These are phyloP conservation scores for Dicrostonyx torquatus DNA, from an alignment of 2,797 vertebrate genomes.

Conservation along the genomic window DNA sequence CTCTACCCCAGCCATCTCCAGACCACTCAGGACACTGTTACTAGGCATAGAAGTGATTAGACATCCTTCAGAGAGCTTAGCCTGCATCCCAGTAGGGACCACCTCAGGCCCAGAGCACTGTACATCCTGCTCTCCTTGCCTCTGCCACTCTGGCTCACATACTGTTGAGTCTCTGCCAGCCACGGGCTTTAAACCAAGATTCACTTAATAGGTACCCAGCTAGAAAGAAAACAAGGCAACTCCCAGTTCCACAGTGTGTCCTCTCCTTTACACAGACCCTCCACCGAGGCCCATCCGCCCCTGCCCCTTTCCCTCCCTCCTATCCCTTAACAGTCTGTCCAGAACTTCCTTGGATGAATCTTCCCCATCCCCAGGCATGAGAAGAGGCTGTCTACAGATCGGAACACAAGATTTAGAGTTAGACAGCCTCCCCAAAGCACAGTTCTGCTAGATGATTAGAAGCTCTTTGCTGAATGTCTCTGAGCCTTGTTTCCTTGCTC, in stretches of 20 bases:
- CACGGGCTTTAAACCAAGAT: background rate
- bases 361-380: background rate
- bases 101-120: fast-evolving
- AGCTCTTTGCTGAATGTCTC: slow-evolving; percentile 13
- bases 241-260: background rate
- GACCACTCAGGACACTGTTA: background rate
- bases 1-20: background rate
- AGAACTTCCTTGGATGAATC: background rate
- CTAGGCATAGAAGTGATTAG: slow-evolving; percentile 23
- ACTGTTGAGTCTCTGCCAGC: background rate
- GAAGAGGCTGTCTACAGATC: background rate
- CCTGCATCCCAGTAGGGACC: background rate
- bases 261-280: background rate
- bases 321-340: background rate
- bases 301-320: background rate
- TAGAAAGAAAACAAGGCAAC: slow-evolving; percentile 83
- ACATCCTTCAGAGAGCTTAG: slow-evolving; percentile 15
- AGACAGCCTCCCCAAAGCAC: slow-evolving; percentile 3
- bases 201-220: slow-evolving; percentile 76
- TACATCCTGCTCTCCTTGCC: background rate
- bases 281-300: background rate
- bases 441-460: background rate
- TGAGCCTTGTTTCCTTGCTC: background rate
- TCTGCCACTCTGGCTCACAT: background rate
- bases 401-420: background rate